Evolutionary conservation across 2,797 vertebrate genomes (phyloP).

Genomic region (Lerista edwardsae): DNA sequence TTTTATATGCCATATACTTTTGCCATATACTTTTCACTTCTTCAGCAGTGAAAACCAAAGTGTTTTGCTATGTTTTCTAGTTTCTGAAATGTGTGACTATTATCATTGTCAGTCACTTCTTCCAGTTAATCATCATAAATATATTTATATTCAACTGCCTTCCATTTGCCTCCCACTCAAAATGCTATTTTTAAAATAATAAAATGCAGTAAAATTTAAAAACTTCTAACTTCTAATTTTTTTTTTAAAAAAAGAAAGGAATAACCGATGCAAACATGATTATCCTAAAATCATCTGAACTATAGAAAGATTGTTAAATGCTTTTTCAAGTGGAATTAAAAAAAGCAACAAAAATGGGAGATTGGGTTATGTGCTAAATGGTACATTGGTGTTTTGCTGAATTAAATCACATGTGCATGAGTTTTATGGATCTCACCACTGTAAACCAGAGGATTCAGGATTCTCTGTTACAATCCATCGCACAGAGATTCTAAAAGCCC

Average conservation of each 20-base stretch:
- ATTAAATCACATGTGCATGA: background rate
- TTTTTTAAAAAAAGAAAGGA: too few species aligned
- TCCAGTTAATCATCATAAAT: background rate
- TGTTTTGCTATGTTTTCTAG: background rate
- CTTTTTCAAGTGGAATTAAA: background rate
- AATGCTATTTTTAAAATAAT: background rate
- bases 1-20: too few species aligned
- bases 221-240: background rate
- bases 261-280: background rate
- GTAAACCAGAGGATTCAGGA: background rate
- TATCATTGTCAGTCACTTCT: background rate
- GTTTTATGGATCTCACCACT: background rate
- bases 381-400: background rate
- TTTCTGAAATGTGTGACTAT: background rate
- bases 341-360: background rate
- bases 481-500: background rate
- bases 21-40: too few species aligned
- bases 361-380: background rate
- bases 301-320: background rate
- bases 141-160: background rate
- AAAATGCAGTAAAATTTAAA: background rate
- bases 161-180: background rate
- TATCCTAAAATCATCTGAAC: background rate
- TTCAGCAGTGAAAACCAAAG: background rate
- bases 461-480: background rate